Conservation (phyloP, 1,140 invertebrate species). For the Paraescarpia echinospica region DNA sequence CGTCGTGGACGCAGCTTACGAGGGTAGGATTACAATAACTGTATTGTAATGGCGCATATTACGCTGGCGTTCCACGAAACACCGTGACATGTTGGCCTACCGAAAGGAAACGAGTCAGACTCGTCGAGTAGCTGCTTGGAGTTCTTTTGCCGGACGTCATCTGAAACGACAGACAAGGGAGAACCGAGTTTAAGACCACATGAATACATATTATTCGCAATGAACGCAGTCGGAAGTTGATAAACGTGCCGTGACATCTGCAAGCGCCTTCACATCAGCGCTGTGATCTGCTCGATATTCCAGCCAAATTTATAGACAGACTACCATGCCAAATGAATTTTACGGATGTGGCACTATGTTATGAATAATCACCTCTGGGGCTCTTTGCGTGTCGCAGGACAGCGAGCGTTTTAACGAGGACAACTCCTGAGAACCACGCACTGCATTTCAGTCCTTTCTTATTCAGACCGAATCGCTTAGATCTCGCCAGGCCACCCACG, state of each 20-base stretch:
- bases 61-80: background rate
- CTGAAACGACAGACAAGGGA: background rate
- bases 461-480: background rate
- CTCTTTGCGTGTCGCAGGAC: background rate
- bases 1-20: background rate
- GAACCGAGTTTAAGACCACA: background rate
- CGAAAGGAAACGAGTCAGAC: background rate
- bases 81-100: background rate
- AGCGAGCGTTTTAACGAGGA: background rate
- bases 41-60: background rate
- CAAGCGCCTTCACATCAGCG: background rate
- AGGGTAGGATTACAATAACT: background rate
- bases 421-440: background rate
- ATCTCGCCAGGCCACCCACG: background rate
- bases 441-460: background rate
- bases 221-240: background rate
- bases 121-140: background rate
- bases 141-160: background rate
- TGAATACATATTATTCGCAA: conserved; percentile 1
- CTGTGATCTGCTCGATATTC: background rate
- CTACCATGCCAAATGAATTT: background rate
- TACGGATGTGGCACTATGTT: background rate
- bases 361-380: background rate
- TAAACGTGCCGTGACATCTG: background rate
- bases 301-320: background rate